Conservation (phyloP, 2,888 invertebrate species). For the Leptinotarsa juncta region DNA sequence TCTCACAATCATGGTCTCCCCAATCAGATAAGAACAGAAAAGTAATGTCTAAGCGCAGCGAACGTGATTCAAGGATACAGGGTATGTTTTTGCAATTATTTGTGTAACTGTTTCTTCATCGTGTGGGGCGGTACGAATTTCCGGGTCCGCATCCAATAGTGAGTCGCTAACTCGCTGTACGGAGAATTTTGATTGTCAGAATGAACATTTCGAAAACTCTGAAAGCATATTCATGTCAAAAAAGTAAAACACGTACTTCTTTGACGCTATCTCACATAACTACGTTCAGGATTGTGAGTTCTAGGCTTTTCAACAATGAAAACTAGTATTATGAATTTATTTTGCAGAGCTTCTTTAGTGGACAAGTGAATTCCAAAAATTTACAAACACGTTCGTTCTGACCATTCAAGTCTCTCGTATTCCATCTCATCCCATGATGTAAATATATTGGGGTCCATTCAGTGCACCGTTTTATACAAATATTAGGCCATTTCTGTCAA, state of each 20-base stretch:
- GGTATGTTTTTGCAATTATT: constrained; percentile 94
- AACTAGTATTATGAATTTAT: too few species aligned
- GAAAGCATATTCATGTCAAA: too few species aligned
- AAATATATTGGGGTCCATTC: constrained; percentile 66
- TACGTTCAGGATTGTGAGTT: too few species aligned
- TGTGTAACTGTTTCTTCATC: constrained; percentile 70
- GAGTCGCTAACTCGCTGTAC: constrained; percentile 53
- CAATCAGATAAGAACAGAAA: constrained; percentile 63
- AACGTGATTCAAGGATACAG: constrained; percentile 90
- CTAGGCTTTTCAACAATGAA: too few species aligned
- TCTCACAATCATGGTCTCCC: constrained; percentile 54
- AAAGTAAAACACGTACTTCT: too few species aligned
- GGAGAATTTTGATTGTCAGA: constrained; percentile 25
- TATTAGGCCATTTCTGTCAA: constrained; percentile 59
- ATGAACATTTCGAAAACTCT: constrained; percentile 22
- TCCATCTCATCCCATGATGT: constrained; percentile 62
- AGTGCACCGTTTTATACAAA: constrained; percentile 63
- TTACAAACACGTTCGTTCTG: constrained; percentile 6
- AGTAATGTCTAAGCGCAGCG: constrained; percentile 68
- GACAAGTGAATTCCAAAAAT: background rate
- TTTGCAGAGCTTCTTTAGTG: too few species aligned
- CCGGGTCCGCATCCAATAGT: constrained; percentile 57
- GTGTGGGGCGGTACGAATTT: constrained; percentile 60
- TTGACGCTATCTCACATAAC: too few species aligned
- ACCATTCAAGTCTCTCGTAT: constrained; percentile 40